Evolutionary conservation across 1,140 invertebrate species (phyloP).

Genomic region (Apis mellifera): DNA sequence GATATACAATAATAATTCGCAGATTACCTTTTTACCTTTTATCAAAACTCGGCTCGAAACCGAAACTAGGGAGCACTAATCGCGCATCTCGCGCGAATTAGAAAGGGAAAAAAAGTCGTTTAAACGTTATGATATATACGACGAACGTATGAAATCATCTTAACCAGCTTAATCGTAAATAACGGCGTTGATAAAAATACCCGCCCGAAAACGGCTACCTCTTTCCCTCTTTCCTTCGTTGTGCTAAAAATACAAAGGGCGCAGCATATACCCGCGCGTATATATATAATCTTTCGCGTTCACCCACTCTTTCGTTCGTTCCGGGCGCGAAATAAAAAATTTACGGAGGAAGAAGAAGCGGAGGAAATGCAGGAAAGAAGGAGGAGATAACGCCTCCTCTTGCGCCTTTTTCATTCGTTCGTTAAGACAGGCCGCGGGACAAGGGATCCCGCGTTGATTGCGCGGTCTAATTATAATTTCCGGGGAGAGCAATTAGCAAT

Average conservation of each 20-base stretch:
- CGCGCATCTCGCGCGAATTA: too few relatives aligned
- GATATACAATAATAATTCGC: too few relatives aligned
- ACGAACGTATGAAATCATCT: too few relatives aligned
- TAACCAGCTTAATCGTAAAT: neutral
- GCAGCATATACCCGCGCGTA: neutral
- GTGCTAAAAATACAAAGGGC: neutral
- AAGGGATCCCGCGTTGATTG: conserved; percentile 59
- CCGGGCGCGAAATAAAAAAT: neutral
- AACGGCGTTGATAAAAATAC: neutral
- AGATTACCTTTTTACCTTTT: too few relatives aligned
- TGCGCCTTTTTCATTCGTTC: conserved; percentile 43
- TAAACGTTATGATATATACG: too few relatives aligned
- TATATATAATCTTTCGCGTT: neutral
- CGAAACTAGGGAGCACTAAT: too few relatives aligned
- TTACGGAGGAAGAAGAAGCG: neutral
- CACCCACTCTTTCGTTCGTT: neutral
- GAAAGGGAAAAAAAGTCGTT: too few relatives aligned
- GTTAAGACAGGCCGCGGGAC: conserved; percentile 49
- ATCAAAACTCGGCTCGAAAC: too few relatives aligned
- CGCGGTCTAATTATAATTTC: conserved; percentile 65
- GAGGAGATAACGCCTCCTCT: neutral
- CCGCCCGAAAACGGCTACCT: neutral
- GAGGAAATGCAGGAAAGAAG: conserved; percentile 19
- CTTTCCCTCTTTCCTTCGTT: neutral
- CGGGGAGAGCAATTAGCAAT: conserved; percentile 60